Base-by-base conservation (phyloP, 30 jellyfish, hydroid and myxozoan genomes). In the Cassiopea andromeda region DNA sequence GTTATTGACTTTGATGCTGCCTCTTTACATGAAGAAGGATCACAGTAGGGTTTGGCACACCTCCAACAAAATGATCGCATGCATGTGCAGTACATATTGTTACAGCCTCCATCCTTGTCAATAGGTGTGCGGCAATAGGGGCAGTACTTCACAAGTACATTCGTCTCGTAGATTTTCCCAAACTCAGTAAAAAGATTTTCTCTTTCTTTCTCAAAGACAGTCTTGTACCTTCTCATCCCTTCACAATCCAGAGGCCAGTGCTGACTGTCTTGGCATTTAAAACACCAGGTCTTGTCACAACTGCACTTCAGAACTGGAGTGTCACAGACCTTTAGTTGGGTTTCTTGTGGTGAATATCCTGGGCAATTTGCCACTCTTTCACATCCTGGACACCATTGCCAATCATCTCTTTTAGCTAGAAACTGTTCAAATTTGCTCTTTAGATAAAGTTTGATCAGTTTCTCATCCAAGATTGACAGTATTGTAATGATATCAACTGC, bases 241-340 rank as follows among this genome's bases (percentile, higher is more conserved):
- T 77, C 83, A 47, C 93, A 85, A 1, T 75, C 17, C 1, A 81
- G 77, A 15, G 93, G 93, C 93, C 93, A 85, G 64, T 85, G 93
- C 19, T 70, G 88, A 16, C 59, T 66, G 16, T 75, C 88, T 16
- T 73, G 81, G 68, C 93, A 85, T 14, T 59, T 43, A 67, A 85
- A 85, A 48, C 93, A 85, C 83, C 82, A 85, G 2, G 75, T 67
- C 46, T 47, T n/a, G 38, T 19, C 16, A 66, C 93, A 85, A 7
- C 44, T 14, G 69, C 93, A 85, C 13, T 45, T 60, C 44, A 85
- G 60, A 2, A 49, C 67, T 1, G 93, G 93, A 4, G 46, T 74
- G 60, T 85, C 93, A 48, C 78, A 27, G 27, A 85, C 60, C 2
- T 47, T 38, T 15, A 60, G 15, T 19, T 61, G 1, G 1, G 44